Evolutionary conservation across 2,113 vertebrate genomes (phyloP).

Genomic region (Proteles cristata): DNA sequence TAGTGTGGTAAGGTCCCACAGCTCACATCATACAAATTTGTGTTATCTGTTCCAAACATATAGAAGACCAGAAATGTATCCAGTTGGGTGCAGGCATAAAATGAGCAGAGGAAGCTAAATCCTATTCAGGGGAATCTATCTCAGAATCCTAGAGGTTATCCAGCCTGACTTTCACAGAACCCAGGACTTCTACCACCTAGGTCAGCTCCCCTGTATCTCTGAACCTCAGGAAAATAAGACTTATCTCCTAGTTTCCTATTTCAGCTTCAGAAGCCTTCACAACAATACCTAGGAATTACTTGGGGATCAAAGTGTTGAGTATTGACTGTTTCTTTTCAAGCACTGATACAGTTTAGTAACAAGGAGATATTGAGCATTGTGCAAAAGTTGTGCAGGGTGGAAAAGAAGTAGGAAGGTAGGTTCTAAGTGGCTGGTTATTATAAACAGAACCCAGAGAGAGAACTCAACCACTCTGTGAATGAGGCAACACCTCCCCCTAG

Average conservation of each 20-base stretch:
- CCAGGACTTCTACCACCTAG: background rate
- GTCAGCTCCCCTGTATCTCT: background rate
- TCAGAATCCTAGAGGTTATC: background rate
- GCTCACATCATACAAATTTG: background rate
- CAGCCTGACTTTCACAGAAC: background rate
- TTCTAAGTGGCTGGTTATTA: background rate
- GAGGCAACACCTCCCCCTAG: conserved; percentile 70
- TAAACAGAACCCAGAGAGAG: background rate
- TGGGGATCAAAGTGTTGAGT: background rate
- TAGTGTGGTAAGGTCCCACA: background rate
- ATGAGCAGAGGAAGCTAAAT: background rate
- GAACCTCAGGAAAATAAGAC: conserved; percentile 7
- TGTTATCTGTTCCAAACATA: background rate
- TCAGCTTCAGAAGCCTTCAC: background rate
- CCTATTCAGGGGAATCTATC: background rate
- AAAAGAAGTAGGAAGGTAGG: background rate
- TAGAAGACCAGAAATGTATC: background rate
- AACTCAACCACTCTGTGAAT: background rate
- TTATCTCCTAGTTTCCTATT: conserved; percentile 30
- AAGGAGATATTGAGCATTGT: background rate
- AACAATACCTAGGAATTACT: conserved; percentile 37
- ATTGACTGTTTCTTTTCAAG: background rate
- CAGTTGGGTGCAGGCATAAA: background rate
- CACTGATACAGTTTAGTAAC: background rate
- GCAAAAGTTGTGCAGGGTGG: background rate